A percentile compares a stretch with the other conserved stretches of the same genome.
Conservation (phyloP, 2,113 vertebrate genomes). For the Paradisaea rubra region DNA sequence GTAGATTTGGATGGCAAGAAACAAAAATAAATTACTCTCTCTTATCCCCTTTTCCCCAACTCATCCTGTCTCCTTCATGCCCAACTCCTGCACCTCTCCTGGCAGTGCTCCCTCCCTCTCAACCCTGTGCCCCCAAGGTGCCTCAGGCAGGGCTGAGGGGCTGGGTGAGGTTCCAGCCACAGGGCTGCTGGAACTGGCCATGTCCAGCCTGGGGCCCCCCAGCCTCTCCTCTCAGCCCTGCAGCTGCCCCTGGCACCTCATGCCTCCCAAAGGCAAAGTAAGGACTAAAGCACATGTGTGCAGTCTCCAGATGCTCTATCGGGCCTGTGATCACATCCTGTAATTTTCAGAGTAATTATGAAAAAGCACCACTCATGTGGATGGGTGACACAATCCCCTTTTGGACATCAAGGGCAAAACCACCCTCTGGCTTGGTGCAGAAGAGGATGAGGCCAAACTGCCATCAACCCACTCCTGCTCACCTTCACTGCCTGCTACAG, state of each 20-base stretch:
- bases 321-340: accelerated
- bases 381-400: accelerated
- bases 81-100: background rate
- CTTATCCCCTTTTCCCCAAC: background rate
- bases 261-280: background rate
- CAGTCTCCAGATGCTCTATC: background rate
- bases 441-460: background rate
- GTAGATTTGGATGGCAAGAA: background rate
- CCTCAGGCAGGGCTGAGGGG: background rate
- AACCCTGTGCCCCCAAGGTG: accelerated
- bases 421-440: background rate
- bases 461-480: background rate
- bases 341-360: background rate
- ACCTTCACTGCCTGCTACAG: background rate
- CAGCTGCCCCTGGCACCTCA: too few species aligned
- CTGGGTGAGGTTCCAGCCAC: accelerated
- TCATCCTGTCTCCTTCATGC: background rate
- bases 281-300: accelerated
- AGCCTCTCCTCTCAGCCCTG: background rate
- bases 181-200: accelerated
- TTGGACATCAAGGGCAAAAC: background rate
- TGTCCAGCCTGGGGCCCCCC: background rate
- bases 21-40: background rate
- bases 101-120: background rate
- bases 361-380: accelerated